These are phyloP conservation scores for Myoxocephalus aenaeus DNA, from an alignment of 2,797 vertebrate species.

Conservation along the genomic window DNA sequence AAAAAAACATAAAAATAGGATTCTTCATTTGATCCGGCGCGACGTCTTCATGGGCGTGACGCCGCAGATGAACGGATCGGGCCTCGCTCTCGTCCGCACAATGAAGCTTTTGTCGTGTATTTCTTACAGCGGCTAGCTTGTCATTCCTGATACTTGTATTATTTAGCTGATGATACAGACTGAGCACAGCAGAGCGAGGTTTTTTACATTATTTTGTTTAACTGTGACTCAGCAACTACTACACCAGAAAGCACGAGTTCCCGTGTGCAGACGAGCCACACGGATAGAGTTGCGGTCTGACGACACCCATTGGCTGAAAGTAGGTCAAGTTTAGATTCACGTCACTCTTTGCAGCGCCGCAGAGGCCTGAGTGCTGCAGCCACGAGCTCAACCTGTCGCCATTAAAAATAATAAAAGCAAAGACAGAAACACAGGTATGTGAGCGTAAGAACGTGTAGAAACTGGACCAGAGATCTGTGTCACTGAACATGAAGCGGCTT, in stretches of 20 bases:
- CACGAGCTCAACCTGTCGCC: fast-evolving
- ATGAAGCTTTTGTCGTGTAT: background rate
- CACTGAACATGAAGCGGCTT: background rate
- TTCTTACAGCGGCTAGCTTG: background rate
- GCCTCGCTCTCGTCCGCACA: background rate
- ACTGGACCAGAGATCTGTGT: constrained; percentile 14
- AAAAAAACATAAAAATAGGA: background rate
- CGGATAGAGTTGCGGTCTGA: constrained; percentile 57
- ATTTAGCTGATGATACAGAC: background rate
- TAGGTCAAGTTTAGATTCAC: constrained; percentile 81
- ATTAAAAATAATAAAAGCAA: background rate
- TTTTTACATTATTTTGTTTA: constrained; percentile 7
- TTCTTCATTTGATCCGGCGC: background rate
- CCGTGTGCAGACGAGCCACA: constrained; percentile 70
- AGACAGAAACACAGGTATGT: background rate
- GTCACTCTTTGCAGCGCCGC: constrained; percentile 52
- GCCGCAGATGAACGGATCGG: constrained; percentile 18
- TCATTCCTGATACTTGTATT: background rate
- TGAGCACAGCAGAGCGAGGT: background rate
- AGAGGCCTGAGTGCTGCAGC: background rate
- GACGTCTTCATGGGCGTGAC: constrained; percentile 7
- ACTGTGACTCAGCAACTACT: constrained; percentile 67
- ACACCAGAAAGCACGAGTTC: constrained; percentile 68
- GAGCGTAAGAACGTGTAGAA: background rate
- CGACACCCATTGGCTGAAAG: constrained; percentile 80